These are phyloP conservation scores for Phthorimaea operculella DNA, from an alignment of 1,140 invertebrate species.

Conservation along the genomic window DNA sequence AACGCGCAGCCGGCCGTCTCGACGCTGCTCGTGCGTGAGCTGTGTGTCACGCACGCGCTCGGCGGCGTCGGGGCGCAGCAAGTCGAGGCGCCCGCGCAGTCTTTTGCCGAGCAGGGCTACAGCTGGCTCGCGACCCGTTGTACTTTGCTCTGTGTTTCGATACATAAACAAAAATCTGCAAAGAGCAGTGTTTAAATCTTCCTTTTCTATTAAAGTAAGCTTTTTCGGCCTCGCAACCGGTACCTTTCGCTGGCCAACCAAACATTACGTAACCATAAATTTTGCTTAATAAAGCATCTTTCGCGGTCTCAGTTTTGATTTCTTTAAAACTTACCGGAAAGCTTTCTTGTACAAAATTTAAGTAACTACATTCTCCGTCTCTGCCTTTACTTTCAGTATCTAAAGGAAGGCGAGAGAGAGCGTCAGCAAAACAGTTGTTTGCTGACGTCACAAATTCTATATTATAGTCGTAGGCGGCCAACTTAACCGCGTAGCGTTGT, in stretches of 20 bases:
- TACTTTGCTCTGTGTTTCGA: slow-evolving; percentile 18
- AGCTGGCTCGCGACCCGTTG: slow-evolving; percentile 13
- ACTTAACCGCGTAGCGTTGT: slow-evolving; percentile 34
- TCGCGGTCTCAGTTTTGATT: slow-evolving; percentile 7
- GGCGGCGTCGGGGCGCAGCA: slow-evolving; percentile 1
- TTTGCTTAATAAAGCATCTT: slow-evolving; percentile 9
- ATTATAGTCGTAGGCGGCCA: slow-evolving; percentile 12
- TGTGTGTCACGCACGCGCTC: neutral
- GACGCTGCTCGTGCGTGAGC: neutral
- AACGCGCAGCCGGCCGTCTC: neutral
- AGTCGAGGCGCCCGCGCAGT: slow-evolving; percentile 1
- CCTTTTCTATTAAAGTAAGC: slow-evolving; percentile 11
- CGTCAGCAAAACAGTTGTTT: slow-evolving; percentile 10
- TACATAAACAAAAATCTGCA: slow-evolving; percentile 16
- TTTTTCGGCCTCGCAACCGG: slow-evolving; percentile 8
- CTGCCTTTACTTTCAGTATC: neutral
- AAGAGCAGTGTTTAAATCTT: slow-evolving; percentile 11
- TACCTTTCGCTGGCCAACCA: slow-evolving; percentile 18
- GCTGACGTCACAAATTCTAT: slow-evolving; percentile 7
- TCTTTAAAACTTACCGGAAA: slow-evolving; percentile 11
- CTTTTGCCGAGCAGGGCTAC: neutral
- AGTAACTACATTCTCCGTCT: neutral
- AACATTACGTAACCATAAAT: slow-evolving; percentile 14
- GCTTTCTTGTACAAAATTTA: slow-evolving; percentile 9
- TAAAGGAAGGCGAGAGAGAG: slow-evolving; percentile 7